Conservation (phyloP, 1,140 invertebrate genomes). For the Drosophila erecta region DNA sequence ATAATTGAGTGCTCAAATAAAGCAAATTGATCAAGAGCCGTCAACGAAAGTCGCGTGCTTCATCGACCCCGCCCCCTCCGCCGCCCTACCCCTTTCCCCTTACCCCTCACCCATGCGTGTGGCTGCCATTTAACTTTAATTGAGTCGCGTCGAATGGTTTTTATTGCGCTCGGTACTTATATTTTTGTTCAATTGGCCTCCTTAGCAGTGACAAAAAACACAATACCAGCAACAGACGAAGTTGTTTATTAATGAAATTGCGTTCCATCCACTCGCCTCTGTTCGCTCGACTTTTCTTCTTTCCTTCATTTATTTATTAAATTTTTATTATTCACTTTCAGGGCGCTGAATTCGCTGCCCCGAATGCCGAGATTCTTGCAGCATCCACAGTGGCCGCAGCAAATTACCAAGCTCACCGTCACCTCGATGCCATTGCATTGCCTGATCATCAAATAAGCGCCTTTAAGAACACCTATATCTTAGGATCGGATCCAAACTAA, state of each 20-base stretch:
- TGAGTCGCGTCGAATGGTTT: conserved; percentile 68
- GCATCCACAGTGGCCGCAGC: conserved; percentile 65
- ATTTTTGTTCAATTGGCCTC: conserved; percentile 54
- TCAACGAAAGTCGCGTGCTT: conserved; percentile 66
- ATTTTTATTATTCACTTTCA: conserved; percentile 15
- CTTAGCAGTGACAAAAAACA: conserved; percentile 25
- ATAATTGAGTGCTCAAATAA: conserved; percentile 58
- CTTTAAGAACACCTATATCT: background rate
- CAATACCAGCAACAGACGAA: conserved; percentile 32
- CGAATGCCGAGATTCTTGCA: conserved; percentile 79
- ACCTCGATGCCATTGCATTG: conserved; percentile 58
- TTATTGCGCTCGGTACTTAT: conserved; percentile 58
- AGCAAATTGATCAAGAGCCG: conserved; percentile 64
- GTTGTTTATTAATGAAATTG: conserved; percentile 71
- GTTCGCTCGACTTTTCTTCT: background rate
- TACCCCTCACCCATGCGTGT: conserved; percentile 46
- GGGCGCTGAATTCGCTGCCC: conserved; percentile 42
- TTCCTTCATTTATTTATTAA: background rate
- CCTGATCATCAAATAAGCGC: conserved; percentile 69
- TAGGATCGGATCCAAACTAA: conserved; percentile 19
- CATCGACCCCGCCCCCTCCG: conserved; percentile 2
- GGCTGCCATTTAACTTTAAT: conserved; percentile 75
- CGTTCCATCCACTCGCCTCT: conserved; percentile 38
- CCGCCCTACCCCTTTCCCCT: background rate
- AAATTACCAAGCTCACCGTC: conserved; percentile 31